Evolutionary conservation across 2,888 invertebrate genomes (phyloP), one percentile per base, ranked within the genome.

Genomic region (Plagiodera versicolora): DNA sequence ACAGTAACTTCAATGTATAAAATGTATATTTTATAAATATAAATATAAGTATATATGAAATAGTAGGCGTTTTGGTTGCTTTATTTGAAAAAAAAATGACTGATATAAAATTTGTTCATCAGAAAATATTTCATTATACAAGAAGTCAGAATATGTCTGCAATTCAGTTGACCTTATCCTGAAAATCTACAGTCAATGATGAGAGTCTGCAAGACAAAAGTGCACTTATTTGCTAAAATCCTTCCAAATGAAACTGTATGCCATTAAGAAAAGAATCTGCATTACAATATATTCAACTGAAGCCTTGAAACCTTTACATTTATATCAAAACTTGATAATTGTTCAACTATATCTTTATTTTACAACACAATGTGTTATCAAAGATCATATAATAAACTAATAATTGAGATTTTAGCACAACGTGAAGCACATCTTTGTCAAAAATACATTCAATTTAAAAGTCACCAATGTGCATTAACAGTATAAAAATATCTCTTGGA

Each of bases 1-100:
- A 44, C 52, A 61, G 45, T 49, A 20, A 46, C 51, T 32, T 54
- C 52, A 60, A 58, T 67, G 64, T 67, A 67, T 60, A 65, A 66
- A 67, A 61, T 67, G 67, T 67, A 67, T 61, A 67, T 67, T 67
- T 67, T 67, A 67, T 67, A 67, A 67, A 67, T 64, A 64, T 61
- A 59, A 66, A 60, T 61, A 48, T 53, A 61, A 61, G 50, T 58
- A 58, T 61, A 61, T 32, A 32, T 32, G 11, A 32, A 32, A 32
- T 11, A 32, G 11, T 32, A 32, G 8, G 32, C 32, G 5, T 32
- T 32, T 32, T 32, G 32, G 2, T 32, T 32, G 19, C 24, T 39
- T 52, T 52, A 52, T 18, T n/a, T n/a, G n/a, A n/a, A n/a, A n/a
- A n/a, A n/a, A n/a, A n/a, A n/a, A n/a, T n/a, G n/a, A n/a, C n/a